Evolutionary conservation across 2,888 invertebrate species (phyloP), one percentile per base, ranked within the genome.

Genomic region (Xestia c-nigrum): DNA sequence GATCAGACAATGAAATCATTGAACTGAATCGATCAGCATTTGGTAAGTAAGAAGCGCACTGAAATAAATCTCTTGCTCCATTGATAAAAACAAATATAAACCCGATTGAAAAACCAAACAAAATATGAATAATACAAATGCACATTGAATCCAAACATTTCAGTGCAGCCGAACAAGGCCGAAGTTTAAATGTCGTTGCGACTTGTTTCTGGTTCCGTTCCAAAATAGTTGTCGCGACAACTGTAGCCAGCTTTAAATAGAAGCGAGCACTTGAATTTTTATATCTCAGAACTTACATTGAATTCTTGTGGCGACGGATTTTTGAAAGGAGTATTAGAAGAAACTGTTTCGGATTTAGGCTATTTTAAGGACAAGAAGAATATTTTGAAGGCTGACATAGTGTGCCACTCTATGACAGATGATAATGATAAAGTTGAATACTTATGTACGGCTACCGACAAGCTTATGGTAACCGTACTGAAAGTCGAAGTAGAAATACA

Each of bases 241-340:
- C 72, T 79, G 80, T 75, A 65, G 70, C 76, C 79, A 61, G 77
- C 82, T 87, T 87, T 85, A 86, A 88, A 90, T 89, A 91, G 85
- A 90, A 88, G 87, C 85, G 72, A 81, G 79, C 82, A 87, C 82
- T 88, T 84, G 88, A 85, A 88, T 89, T 90, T 57, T 87, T 85
- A 84, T 87, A 87, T 87, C 81, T 78, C 71, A 83, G 10, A 88
- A 86, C 87, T 88, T 85, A 77, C 85, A 85, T 89, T 85, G 83
- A 87, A 87, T 87, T 78, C 75, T 75, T 75, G 46, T 16, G 50
- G 55, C 57, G 24, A 24, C 63, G 65, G 38, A 59, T 73, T 70
- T 70, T 57, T 81, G 70, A 63, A 70, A 75, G 77, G 80, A 78
- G 78, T 66, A 82, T 83, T 74, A 46, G 65, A 72, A 50, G 70